These are phyloP conservation scores for Dissostichus mawsoni DNA, from an alignment of 2,113 vertebrate species.

Conservation along the genomic window DNA sequence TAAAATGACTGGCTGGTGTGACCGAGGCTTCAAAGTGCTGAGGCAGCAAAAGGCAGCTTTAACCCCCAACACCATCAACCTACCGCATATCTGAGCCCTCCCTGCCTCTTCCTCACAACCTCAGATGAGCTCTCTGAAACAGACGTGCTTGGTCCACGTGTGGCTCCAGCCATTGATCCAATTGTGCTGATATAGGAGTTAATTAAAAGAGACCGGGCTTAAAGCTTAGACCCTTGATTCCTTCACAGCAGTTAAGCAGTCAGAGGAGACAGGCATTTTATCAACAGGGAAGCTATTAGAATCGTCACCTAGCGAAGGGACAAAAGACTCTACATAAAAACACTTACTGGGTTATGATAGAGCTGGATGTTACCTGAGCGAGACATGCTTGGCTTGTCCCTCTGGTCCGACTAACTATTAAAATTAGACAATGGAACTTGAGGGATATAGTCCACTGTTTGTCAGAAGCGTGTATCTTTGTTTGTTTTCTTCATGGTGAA, in stretches of 20 bases:
- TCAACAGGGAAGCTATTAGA: constrained; percentile 13
- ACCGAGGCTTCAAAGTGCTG: constrained; percentile 43
- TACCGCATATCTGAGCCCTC: constrained; percentile 23
- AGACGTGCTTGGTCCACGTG: constrained; percentile 24
- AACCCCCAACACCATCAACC: constrained; percentile 2
- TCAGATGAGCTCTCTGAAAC: constrained; percentile 20
- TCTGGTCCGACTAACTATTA: constrained; percentile 38
- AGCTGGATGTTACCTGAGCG: background rate
- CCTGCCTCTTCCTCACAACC: constrained; percentile 7
- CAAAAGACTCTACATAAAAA: background rate
- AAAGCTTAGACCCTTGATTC: constrained; percentile 39
- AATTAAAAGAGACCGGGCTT: constrained; percentile 61
- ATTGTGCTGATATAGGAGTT: constrained; percentile 54
- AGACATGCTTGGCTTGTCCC: constrained; percentile 4
- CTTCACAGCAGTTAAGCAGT: constrained; percentile 46
- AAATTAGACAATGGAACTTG: constrained; percentile 33
- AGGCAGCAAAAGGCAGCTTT: constrained; percentile 37
- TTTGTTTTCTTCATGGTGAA: constrained; percentile 61
- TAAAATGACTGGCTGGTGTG: constrained; percentile 35
- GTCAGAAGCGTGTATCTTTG: constrained; percentile 45
- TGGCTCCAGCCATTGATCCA: constrained; percentile 58
- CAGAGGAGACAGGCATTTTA: constrained; percentile 17
- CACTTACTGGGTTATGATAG: background rate
- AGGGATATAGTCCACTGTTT: constrained; percentile 35
- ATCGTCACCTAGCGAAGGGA: background rate